Conservation (phyloP, 2,888 invertebrate species). For the Caenorhabditis imperialis region DNA sequence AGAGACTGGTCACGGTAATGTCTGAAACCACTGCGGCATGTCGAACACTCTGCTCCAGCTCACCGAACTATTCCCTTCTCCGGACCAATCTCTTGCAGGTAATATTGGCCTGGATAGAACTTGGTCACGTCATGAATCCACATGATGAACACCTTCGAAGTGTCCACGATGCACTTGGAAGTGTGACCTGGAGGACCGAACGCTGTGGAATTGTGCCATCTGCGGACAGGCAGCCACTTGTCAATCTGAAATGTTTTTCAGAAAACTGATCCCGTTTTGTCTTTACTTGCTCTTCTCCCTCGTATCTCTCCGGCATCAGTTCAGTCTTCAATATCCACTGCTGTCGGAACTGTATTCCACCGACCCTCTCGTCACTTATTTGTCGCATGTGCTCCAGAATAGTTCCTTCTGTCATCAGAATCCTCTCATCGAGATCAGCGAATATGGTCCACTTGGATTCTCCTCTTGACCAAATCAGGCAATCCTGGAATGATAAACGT, state of each 20-base stretch:
- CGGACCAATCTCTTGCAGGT: background rate
- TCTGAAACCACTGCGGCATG: background rate
- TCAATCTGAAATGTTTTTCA: background rate
- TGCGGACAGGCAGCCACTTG: background rate
- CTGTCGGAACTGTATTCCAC: background rate
- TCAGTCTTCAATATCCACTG: background rate
- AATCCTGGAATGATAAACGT: too few species aligned
- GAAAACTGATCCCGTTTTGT: too few species aligned
- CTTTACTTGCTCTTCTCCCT: background rate
- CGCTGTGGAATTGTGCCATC: constrained; percentile 2
- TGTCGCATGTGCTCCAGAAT: too few species aligned
- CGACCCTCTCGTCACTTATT: background rate
- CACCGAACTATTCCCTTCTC: constrained; percentile 3
- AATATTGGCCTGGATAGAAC: background rate
- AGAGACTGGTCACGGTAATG: constrained; percentile 1
- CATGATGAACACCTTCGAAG: constrained; percentile 1
- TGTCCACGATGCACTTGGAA: background rate
- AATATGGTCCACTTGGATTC: constrained; percentile 40
- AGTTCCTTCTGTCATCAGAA: constrained; percentile 38
- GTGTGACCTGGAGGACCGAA: background rate
- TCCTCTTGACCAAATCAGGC: constrained; percentile 4
- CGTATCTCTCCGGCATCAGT: constrained; percentile 1
- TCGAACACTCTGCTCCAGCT: background rate
- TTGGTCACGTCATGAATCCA: background rate
- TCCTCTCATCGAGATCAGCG: constrained; percentile 22